phyloP scores from a whole-genome alignment of 2,797 vertebrate species.

The Falco columbarius region DNA sequence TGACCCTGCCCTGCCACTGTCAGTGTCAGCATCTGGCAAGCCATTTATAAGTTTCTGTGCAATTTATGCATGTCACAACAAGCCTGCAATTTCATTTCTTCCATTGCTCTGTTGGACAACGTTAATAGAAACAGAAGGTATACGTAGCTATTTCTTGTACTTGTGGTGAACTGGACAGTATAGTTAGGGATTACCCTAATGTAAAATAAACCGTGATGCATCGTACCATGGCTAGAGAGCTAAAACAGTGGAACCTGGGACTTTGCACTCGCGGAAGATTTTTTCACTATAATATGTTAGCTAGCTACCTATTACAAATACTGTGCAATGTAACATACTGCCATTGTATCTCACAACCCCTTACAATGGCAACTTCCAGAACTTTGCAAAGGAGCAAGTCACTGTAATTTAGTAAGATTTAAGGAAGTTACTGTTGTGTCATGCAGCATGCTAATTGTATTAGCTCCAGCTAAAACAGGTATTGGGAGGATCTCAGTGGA shows the following conservation, averaged over 20 bases:
- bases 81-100: background rate
- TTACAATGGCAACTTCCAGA: background rate
- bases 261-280: background rate
- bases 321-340: background rate
- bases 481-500: background rate
- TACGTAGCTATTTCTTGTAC: background rate
- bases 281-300: background rate
- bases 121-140: background rate
- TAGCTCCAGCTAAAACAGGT: background rate
- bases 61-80: background rate
- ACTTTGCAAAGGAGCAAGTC: background rate
- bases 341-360: background rate
- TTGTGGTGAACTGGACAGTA: background rate
- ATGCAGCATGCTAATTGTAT: background rate
- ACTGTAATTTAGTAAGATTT: background rate
- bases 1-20: background rate
- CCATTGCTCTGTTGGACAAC: background rate
- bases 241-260: background rate
- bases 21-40: background rate
- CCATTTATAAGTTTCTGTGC: background rate
- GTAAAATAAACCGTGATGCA: background rate
- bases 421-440: background rate
- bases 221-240: background rate
- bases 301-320: background rate
- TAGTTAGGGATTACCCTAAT: background rate